Evolutionary conservation across 2,888 invertebrate species (phyloP).

Genomic region (Therioaphis trifolii): DNA sequence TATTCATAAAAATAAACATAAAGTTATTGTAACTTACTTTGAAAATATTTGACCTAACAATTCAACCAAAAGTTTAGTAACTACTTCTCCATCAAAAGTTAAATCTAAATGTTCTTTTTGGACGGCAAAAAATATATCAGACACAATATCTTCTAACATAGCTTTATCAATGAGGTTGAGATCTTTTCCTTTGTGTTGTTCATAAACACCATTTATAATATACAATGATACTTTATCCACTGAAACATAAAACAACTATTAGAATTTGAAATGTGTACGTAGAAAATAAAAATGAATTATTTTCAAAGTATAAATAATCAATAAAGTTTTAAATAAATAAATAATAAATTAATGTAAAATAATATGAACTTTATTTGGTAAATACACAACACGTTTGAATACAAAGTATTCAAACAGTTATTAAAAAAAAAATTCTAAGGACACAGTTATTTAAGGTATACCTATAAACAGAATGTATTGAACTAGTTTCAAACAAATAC

Average conservation of each 20-base stretch:
- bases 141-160: slow-evolving; percentile 79
- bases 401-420: too few relatives aligned
- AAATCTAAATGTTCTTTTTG: slow-evolving; percentile 73
- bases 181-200: slow-evolving; percentile 71
- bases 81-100: slow-evolving; percentile 38
- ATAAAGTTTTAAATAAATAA: not conserved
- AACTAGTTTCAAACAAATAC: too few relatives aligned
- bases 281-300: not conserved
- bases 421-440: too few relatives aligned
- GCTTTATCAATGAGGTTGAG: slow-evolving; percentile 75
- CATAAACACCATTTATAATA: slow-evolving; percentile 78
- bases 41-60: slow-evolving; percentile 55
- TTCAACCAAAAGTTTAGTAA: slow-evolving; percentile 32
- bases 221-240: slow-evolving; percentile 72
- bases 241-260: slow-evolving; percentile 67
- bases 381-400: too few relatives aligned
- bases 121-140: slow-evolving; percentile 80
- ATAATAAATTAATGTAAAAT: too few relatives aligned
- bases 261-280: not conserved
- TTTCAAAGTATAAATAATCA: not conserved
- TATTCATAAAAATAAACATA: not conserved
- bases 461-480: too few relatives aligned
- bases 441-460: too few relatives aligned
- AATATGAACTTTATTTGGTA: too few relatives aligned
- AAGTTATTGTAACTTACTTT: slow-evolving; percentile 33